phyloP scores from a whole-genome alignment of 2,797 vertebrate genomes.

The Brachyalestes nurse region DNA sequence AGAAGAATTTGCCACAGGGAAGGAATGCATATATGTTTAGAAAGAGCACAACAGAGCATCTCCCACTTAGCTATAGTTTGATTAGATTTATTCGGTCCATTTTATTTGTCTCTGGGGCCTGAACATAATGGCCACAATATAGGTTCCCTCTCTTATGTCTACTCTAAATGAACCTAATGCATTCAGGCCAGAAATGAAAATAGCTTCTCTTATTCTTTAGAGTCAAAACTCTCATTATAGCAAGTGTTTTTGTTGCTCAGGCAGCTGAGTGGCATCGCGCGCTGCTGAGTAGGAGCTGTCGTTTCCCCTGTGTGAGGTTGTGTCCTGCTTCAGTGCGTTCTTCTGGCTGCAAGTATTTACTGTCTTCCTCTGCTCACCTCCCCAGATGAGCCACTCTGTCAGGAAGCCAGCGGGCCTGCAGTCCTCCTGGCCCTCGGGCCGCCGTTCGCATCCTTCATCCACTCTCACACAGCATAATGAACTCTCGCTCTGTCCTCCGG shows the following conservation, averaged over 20 bases:
- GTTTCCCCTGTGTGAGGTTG: constrained; percentile 65
- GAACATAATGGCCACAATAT: neutral
- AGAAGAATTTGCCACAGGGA: no score
- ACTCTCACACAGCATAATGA: constrained; percentile 43
- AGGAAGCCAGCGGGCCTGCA: constrained; percentile 43
- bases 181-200: neutral
- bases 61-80: neutral
- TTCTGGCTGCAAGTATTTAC: constrained; percentile 68
- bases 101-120: neutral
- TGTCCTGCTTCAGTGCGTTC: constrained; percentile 67
- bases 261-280: constrained; percentile 63
- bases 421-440: neutral
- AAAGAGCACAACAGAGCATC: no score
- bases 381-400: constrained; percentile 64
- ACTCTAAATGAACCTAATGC: neutral
- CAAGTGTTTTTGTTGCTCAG: constrained; percentile 51
- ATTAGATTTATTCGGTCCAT: neutral
- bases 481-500: constrained; percentile 9
- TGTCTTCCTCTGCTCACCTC: constrained; percentile 54
- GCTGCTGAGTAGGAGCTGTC: constrained; percentile 68
- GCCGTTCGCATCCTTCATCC: constrained; percentile 30
- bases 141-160: neutral
- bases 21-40: no score
- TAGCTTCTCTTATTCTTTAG: neutral
- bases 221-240: constrained; percentile 24